Conservation (phyloP, 2,113 vertebrate species). For the Pungitius pungitius region DNA sequence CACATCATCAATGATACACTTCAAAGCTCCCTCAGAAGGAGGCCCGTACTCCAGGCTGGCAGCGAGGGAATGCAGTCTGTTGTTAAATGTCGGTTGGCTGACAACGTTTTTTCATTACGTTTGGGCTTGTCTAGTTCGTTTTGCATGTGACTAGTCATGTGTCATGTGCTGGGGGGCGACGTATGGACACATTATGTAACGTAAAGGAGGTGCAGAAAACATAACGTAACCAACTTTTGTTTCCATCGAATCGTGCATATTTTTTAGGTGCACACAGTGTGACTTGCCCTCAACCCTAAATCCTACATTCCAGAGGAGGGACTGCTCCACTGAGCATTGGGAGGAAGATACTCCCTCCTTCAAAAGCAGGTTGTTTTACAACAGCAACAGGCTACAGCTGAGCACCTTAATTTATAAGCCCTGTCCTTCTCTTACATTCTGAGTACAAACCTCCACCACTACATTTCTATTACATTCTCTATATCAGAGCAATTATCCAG, state of each 20-base stretch:
- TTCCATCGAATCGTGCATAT: background rate
- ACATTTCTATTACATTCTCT: constrained; percentile 3
- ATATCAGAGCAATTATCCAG: constrained; percentile 19
- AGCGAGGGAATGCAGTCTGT: background rate
- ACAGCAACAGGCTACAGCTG: constrained; percentile 5
- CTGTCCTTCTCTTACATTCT: constrained; percentile 32
- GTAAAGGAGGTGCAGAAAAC: constrained; percentile 1
- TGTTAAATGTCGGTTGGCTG: background rate
- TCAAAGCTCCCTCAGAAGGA: constrained; percentile 18
- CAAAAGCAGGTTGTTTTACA: constrained; percentile 30
- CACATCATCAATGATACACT: constrained; percentile 22
- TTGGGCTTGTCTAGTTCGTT: background rate
- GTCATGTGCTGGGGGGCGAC: background rate
- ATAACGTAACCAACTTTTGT: background rate
- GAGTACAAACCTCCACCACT: constrained; percentile 7
- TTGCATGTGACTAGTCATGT: background rate
- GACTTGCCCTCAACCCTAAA: constrained; percentile 26
- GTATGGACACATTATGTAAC: background rate
- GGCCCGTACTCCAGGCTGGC: background rate
- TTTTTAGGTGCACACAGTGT: constrained; percentile 1
- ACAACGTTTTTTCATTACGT: background rate
- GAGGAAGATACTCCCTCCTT: constrained; percentile 30
- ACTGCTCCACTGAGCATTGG: constrained; percentile 15
- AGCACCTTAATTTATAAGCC: constrained; percentile 22
- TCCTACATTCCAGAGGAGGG: constrained; percentile 25